A percentile compares a stretch with the other conserved stretches of the same genome.
Conservation (phyloP, 1,140 invertebrate species). For the Ruditapes philippinarum region DNA sequence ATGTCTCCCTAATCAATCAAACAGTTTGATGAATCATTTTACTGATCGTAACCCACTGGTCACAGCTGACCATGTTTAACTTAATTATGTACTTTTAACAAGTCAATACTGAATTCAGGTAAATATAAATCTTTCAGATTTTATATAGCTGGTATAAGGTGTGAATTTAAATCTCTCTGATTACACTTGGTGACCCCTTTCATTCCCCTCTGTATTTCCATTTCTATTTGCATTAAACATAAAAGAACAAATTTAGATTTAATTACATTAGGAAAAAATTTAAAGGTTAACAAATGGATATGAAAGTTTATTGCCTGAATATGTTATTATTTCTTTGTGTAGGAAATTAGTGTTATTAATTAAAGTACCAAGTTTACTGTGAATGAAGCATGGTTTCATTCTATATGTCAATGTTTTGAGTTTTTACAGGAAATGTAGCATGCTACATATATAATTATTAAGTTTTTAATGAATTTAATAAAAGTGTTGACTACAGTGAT, state of each 20-base stretch:
- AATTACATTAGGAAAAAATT: neutral
- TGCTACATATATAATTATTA: too few relatives aligned
- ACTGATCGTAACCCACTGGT: too few relatives aligned
- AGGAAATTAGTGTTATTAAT: too few relatives aligned
- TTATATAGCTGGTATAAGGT: neutral
- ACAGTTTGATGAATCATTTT: too few relatives aligned
- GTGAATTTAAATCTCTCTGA: neutral
- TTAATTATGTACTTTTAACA: neutral
- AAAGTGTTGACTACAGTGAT: too few relatives aligned
- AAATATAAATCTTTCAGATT: neutral
- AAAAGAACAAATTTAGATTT: neutral
- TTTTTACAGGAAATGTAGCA: too few relatives aligned
- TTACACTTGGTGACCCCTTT: neutral
- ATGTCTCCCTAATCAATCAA: too few relatives aligned
- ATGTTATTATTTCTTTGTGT: neutral
- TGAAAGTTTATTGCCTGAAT: neutral
- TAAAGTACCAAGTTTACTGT: too few relatives aligned
- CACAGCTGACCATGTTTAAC: too few relatives aligned
- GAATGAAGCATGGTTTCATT: too few relatives aligned
- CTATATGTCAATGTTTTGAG: too few relatives aligned
- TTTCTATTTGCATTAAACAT: neutral
- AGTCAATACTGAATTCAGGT: neutral
- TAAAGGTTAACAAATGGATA: neutral
- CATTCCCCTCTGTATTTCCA: neutral
- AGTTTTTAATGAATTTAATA: too few relatives aligned